phyloP scores from a whole-genome alignment of 2,888 invertebrate species.

The Brachypterus glaber region DNA sequence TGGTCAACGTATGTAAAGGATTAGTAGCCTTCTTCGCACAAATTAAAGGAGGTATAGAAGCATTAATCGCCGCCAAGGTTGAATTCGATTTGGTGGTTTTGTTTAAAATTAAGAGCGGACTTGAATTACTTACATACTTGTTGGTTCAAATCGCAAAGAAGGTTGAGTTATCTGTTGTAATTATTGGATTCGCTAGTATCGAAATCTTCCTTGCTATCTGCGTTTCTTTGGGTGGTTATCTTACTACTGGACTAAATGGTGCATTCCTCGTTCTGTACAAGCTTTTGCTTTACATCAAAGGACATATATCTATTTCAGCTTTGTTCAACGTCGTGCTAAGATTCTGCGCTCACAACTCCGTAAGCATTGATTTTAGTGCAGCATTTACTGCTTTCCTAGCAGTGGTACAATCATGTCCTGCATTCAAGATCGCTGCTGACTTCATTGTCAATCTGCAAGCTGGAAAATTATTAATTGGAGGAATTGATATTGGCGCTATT shows the following conservation, averaged over 20 bases:
- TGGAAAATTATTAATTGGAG: slow-evolving; percentile 4
- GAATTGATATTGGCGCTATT: slow-evolving; percentile 15
- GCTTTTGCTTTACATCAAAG: too few species aligned
- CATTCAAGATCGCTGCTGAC: neutral
- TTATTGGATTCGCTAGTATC: slow-evolving; percentile 15
- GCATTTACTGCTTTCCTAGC: too few species aligned
- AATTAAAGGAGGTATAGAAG: slow-evolving; percentile 18
- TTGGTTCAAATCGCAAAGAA: slow-evolving; percentile 5
- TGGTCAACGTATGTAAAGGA: slow-evolving; percentile 16
- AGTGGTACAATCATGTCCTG: neutral
- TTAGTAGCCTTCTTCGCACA: slow-evolving; percentile 12
- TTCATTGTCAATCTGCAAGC: neutral
- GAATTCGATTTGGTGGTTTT: slow-evolving; percentile 13
- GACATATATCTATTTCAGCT: too few species aligned
- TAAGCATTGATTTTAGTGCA: too few species aligned
- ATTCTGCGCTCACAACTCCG: too few species aligned
- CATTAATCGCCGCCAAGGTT: slow-evolving; percentile 17
- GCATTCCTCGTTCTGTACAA: too few species aligned
- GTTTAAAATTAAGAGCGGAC: neutral
- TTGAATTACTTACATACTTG: neutral
- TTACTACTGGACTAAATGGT: too few species aligned
- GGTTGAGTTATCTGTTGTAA: slow-evolving; percentile 13
- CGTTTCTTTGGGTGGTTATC: neutral
- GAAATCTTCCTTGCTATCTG: slow-evolving; percentile 17
- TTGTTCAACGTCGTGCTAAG: too few species aligned